Conservation (phyloP, 2,113 vertebrate species). For the Spheniscus mendiculus region DNA sequence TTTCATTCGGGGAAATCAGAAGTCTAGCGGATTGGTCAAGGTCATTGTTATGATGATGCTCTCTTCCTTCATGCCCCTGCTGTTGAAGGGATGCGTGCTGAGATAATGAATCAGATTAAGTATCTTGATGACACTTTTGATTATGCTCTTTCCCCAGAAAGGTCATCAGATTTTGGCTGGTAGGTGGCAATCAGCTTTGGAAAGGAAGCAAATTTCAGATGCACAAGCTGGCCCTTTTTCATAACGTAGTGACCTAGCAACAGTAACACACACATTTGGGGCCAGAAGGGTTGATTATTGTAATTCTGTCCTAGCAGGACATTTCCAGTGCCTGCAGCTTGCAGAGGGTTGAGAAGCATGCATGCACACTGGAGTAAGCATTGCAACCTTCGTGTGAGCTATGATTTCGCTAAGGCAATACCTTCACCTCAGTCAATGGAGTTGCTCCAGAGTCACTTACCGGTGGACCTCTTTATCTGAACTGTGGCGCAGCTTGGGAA, state of each 20-base stretch:
- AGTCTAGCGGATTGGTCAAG: neutral
- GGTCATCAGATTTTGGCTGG: constrained; percentile 1
- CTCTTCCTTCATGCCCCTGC: neutral
- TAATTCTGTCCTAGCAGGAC: neutral
- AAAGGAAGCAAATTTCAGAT: constrained; percentile 23
- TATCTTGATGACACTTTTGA: neutral
- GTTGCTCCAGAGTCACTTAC: neutral
- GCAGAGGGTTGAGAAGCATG: neutral
- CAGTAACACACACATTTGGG: neutral
- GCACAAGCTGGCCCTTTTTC: neutral
- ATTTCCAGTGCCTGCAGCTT: neutral
- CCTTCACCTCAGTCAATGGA: neutral
- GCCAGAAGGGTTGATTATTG: neutral
- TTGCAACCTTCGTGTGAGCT: neutral
- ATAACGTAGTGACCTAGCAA: neutral
- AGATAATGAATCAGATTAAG: constrained; percentile 28
- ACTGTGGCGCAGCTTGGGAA: neutral
- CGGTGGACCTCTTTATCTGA: neutral
- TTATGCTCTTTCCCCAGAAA: constrained; percentile 11
- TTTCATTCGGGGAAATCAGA: neutral
- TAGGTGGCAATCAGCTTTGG: neutral
- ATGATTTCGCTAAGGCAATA: neutral
- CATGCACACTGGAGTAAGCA: neutral
- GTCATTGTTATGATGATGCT: neutral
- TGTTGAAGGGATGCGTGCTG: neutral